phyloP scores from a whole-genome alignment of 2,113 vertebrate species.

The Ovis canadensis region DNA sequence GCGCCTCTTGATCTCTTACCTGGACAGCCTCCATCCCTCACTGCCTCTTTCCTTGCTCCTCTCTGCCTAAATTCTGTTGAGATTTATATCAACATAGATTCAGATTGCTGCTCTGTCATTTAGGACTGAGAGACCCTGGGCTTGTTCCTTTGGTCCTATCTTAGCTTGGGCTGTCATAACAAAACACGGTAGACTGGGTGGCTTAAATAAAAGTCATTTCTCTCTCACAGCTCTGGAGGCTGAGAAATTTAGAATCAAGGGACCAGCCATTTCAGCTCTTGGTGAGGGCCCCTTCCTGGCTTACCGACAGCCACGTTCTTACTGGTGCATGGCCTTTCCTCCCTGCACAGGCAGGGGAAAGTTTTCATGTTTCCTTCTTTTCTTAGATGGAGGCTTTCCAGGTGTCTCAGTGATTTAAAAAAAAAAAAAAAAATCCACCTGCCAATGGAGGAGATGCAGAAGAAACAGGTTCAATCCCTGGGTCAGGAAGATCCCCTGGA shows the following conservation, averaged over 20 bases:
- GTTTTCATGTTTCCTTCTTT: not conserved
- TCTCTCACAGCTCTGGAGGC: not conserved
- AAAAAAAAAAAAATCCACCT: not conserved
- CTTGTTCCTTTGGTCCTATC: not conserved
- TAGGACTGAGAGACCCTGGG: not conserved
- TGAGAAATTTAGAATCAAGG: not conserved
- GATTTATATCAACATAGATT: not conserved
- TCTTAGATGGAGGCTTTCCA: not conserved
- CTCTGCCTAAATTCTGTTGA: not conserved
- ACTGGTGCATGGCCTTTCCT: not conserved
- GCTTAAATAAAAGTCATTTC: not conserved
- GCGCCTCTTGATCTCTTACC: not conserved
- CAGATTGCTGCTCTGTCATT: not conserved
- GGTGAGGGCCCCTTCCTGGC: not conserved
- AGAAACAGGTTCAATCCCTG: not conserved
- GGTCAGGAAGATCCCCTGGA: not conserved
- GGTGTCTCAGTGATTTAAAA: not conserved
- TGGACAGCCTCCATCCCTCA: not conserved
- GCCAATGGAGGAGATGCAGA: not conserved
- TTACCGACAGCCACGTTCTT: not conserved
- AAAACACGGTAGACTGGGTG: not conserved
- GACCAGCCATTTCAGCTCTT: not conserved
- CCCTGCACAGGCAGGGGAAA: rapidly evolving
- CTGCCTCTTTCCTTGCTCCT: not conserved
- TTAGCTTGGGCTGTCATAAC: not conserved